phyloP scores from a whole-genome alignment of 1,140 invertebrate species.

The Polypedilum vanderplanki region DNA sequence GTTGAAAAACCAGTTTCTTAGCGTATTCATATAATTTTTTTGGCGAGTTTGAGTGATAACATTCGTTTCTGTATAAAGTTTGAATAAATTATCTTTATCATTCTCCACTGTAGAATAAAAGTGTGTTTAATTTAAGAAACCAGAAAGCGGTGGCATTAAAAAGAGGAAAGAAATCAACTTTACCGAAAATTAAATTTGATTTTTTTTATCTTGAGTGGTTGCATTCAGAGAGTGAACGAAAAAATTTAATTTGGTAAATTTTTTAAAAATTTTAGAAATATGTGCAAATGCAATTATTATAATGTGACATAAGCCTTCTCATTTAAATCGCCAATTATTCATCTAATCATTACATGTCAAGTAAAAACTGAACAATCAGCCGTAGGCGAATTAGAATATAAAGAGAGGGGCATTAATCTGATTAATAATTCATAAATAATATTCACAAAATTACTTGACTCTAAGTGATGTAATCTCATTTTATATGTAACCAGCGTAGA shows the following conservation, averaged over 20 bases:
- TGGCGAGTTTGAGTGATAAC: constrained; percentile 16
- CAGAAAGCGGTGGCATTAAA: neutral
- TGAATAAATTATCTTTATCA: constrained; percentile 20
- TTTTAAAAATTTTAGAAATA: neutral
- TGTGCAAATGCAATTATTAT: neutral
- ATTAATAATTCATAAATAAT: constrained; percentile 29
- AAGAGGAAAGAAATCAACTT: neutral
- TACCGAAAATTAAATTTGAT: neutral
- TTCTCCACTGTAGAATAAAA: neutral
- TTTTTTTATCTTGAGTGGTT: neutral
- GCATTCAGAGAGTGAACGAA: too few species aligned
- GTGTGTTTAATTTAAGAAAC: neutral
- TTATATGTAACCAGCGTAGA: constrained; percentile 7
- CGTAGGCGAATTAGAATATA: neutral
- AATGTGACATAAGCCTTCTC: constrained; percentile 16
- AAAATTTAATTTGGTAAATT: neutral
- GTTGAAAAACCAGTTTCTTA: constrained; percentile 1
- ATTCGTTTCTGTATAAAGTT: neutral
- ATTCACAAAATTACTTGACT: constrained; percentile 23
- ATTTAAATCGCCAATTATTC: neutral
- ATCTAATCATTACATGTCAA: neutral
- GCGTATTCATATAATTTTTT: neutral
- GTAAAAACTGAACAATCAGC: neutral
- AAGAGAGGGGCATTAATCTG: constrained; percentile 16
- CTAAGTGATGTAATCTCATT: constrained; percentile 25